Percentiles rank a stretch among this genome's conserved stretches.
Evolutionary conservation across 2,888 invertebrate species (phyloP).

Genomic region (Cataglyphis altisquamis): DNA sequence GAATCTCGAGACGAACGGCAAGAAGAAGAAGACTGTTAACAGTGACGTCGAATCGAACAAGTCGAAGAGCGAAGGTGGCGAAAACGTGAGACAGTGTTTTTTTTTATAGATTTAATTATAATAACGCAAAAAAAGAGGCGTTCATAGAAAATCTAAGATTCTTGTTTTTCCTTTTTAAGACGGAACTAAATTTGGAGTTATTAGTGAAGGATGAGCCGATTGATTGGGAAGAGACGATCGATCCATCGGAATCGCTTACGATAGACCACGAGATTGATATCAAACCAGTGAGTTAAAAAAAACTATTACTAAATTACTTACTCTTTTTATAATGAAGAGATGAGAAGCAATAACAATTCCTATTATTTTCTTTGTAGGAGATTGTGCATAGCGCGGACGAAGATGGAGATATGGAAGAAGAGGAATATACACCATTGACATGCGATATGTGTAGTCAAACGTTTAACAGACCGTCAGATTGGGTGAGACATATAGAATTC

Average conservation of each 20-base stretch:
- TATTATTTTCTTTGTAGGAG: conserved; percentile 76
- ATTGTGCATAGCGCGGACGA: conserved; percentile 86
- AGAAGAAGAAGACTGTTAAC: conserved; percentile 78
- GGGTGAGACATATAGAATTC: conserved; percentile 94
- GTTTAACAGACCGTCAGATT: conserved; percentile 93
- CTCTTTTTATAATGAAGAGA: background rate
- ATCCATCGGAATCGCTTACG: conserved; percentile 90
- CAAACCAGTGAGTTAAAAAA: conserved; percentile 88
- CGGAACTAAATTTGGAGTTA: conserved; percentile 83
- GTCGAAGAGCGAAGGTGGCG: conserved; percentile 83
- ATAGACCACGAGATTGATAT: conserved; percentile 91
- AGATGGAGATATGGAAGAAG: conserved; percentile 87
- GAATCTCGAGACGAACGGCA: conserved; percentile 79
- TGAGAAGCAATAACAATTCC: background rate
- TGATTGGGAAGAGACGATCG: conserved; percentile 91
- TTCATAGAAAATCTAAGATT: conserved; percentile 3
- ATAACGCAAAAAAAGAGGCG: background rate
- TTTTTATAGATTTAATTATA: background rate
- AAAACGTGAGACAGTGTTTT: conserved; percentile 76
- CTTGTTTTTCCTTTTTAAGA: conserved; percentile 71
- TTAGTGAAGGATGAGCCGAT: conserved; percentile 89
- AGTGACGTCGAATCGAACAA: conserved; percentile 83
- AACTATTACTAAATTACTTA: background rate
- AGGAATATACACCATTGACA: conserved; percentile 91
- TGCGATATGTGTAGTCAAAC: conserved; percentile 95